Base-by-base conservation (phyloP, 1,140 invertebrate species). In the Solenopsis invicta region DNA sequence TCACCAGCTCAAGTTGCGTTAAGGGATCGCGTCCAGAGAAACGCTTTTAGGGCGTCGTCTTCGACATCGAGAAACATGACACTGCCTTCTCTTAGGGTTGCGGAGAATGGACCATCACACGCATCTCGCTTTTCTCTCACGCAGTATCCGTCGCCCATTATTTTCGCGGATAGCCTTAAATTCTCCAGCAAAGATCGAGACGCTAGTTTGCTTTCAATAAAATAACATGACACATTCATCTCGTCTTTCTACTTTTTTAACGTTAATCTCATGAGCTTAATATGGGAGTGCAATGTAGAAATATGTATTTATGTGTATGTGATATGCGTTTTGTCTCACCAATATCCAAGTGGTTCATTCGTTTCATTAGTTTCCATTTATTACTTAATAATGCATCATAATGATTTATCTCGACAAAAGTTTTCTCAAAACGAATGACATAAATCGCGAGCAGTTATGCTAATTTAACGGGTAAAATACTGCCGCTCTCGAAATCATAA, bases 401-500 rank as follows among this genome's bases (percentile, higher is more conserved):
- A 92, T 91, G 89, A 92, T 91, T 86, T 91, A 89, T 91, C 89
- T 90, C 81, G 75, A 61, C 75, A 86, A 80, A 37, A 86, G 87
- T 89, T 92, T 92, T 91, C 76, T 67, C 78, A 88, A 92, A 93
- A 77, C 89, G 86, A 69, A 88, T 66, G 86, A 87, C 91, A 93
- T 94, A 94, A 94, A 94, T 95, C 89, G 86, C 86, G 71, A 71
- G 71, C 48, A 88, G 89, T 69, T 89, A 87, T 91, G 91, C 91
- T 94, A 94, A 94, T 94, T 94, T 91, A 93, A 85, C 85, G 89
- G 78, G 85, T 92, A 92, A 93, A 95, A 94, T 91, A 90, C 91
- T 71, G 87, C 87, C 82, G 84, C 69, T 91, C 89, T 90, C 88
- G 90, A 93, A 94, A 94, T 93, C 89, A 89, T 91, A 87, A 89